Evolutionary conservation across 2,113 vertebrate genomes (phyloP).

Genomic region (Podocnemis expansa): DNA sequence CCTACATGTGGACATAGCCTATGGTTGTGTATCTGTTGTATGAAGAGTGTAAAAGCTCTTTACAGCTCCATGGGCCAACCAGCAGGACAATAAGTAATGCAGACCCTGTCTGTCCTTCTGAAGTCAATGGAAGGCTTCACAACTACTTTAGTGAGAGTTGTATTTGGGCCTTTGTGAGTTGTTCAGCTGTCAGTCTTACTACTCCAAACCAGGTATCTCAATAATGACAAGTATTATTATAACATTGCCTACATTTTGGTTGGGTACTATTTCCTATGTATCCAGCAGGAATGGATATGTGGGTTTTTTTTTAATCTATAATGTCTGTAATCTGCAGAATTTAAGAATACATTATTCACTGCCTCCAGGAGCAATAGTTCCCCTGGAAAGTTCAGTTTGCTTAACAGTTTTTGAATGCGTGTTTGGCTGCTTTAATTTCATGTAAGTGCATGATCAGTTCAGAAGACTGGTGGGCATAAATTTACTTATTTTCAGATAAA

Average conservation of each 20-base stretch:
- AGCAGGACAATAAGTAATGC: not conserved
- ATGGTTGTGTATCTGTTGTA: not conserved
- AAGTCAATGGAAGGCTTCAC: not conserved
- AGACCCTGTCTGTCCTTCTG: not conserved
- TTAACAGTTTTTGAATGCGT: not conserved
- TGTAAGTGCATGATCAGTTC: not conserved
- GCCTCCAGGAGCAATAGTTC: not conserved
- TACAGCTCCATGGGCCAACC: fast-evolving
- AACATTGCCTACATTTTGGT: not conserved
- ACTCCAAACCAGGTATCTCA: not conserved
- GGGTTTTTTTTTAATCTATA: not conserved
- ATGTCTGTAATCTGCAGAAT: not conserved
- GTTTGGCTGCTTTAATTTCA: not conserved
- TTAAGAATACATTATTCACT: not conserved
- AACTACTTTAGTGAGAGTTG: not conserved
- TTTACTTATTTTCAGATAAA: not conserved
- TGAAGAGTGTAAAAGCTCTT: not conserved
- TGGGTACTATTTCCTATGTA: not conserved
- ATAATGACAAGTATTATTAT: not conserved
- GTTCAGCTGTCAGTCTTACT: not conserved
- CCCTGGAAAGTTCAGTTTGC: not conserved
- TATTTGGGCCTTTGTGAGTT: not conserved
- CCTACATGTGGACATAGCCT: too few relatives aligned
- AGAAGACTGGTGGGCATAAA: not conserved
- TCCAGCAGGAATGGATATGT: not conserved